These are phyloP conservation scores for Diarsia mendica DNA, from an alignment of 2,888 invertebrate species.

Conservation along the genomic window DNA sequence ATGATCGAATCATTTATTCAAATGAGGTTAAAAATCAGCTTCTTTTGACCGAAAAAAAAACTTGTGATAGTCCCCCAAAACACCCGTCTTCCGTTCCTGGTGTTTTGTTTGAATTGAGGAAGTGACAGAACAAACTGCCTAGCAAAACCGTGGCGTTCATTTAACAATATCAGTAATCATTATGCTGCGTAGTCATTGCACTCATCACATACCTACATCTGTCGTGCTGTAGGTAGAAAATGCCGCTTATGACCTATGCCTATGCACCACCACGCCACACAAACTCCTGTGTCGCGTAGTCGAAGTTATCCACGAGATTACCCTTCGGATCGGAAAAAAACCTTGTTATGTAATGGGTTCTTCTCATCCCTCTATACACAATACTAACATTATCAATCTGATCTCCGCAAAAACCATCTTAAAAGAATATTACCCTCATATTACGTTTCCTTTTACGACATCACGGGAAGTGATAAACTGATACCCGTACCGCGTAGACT, in stretches of 20 bases:
- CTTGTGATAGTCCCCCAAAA: not conserved
- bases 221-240: no score
- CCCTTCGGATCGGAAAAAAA: not conserved
- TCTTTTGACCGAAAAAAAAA: not conserved
- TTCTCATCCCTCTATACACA: not conserved
- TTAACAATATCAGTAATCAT: not conserved
- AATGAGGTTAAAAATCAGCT: not conserved
- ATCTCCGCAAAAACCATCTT: constrained; percentile 6
- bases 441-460: constrained; percentile 28
- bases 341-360: no score
- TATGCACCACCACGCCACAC: not conserved
- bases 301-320: not conserved
- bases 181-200: not conserved
- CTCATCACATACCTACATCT: not conserved
- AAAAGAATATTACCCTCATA: constrained; percentile 5
- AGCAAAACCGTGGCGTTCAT: not conserved
- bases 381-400: constrained; percentile 9
- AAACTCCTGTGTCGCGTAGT: not conserved
- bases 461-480: constrained; percentile 23
- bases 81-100: not conserved
- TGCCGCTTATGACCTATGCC: no score
- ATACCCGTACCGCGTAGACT: constrained; percentile 28
- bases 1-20: not conserved
- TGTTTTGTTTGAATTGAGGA: not conserved
- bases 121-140: not conserved